Evolutionary conservation across 1,140 invertebrate genomes (phyloP).

Genomic region (Tribolium madens): DNA sequence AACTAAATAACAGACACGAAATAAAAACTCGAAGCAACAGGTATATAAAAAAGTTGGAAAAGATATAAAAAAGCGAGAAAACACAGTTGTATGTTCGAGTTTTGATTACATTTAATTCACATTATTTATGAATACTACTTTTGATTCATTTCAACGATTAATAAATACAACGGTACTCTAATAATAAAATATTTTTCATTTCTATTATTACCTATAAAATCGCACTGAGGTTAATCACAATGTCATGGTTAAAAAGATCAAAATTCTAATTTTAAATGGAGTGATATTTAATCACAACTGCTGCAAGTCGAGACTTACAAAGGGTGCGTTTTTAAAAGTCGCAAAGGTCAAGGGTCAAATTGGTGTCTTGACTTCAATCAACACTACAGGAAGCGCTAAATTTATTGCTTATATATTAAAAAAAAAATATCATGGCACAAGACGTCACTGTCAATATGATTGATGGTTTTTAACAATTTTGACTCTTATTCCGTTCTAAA

Average conservation of each 20-base stretch:
- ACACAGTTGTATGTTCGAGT: slow-evolving; percentile 1
- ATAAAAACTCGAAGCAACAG: slow-evolving; percentile 39
- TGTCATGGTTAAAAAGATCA: slow-evolving; percentile 18
- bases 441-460: too few relatives aligned
- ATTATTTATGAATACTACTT: background rate
- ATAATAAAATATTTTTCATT: slow-evolving; percentile 3
- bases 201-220: slow-evolving; percentile 5
- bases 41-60: too few relatives aligned
- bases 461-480: too few relatives aligned
- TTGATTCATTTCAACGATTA: slow-evolving; percentile 8
- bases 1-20: slow-evolving; percentile 42
- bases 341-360: background rate
- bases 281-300: slow-evolving; percentile 21
- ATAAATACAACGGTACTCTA: slow-evolving; percentile 22
- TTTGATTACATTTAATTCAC: slow-evolving; percentile 21
- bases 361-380: background rate
- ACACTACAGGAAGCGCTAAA: background rate
- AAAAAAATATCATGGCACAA: too few relatives aligned
- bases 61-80: slow-evolving; percentile 24
- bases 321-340: background rate
- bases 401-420: background rate
- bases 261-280: slow-evolving; percentile 4
- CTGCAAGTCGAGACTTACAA: background rate
- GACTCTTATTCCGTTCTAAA: too few relatives aligned
- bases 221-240: slow-evolving; percentile 38